Evolutionary conservation across 2,888 invertebrate species (phyloP).

Genomic region (Bhutanitis thaidina): DNA sequence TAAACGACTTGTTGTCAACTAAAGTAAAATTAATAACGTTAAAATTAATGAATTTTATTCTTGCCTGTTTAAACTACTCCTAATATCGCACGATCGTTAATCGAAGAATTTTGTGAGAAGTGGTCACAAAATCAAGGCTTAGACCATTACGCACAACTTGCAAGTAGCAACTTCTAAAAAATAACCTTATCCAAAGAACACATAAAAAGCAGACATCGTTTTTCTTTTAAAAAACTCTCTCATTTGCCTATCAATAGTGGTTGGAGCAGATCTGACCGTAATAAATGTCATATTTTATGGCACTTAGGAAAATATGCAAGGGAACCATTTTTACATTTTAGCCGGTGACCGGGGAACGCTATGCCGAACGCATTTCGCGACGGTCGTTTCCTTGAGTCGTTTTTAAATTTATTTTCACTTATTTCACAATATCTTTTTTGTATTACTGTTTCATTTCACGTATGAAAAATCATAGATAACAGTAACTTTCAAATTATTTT

Average conservation of each 20-base stretch:
- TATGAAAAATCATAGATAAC: too few species aligned
- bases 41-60: too few species aligned
- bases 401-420: slow-evolving; percentile 45
- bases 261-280: slow-evolving; percentile 79
- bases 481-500: too few species aligned
- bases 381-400: slow-evolving; percentile 67
- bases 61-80: too few species aligned
- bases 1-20: too few species aligned
- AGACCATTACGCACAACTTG: slow-evolving; percentile 52
- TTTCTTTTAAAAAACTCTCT: slow-evolving; percentile 80
- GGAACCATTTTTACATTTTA: slow-evolving; percentile 77
- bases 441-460: too few species aligned
- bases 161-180: slow-evolving; percentile 61
- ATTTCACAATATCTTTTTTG: too few species aligned
- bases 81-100: too few species aligned
- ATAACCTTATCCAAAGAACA: slow-evolving; percentile 72
- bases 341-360: slow-evolving; percentile 69
- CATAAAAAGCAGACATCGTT: slow-evolving; percentile 80
- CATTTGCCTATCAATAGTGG: slow-evolving; percentile 81
- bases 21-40: too few species aligned
- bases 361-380: slow-evolving; percentile 57
- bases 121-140: slow-evolving; percentile 41
- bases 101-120: not conserved
- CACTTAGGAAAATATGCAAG: slow-evolving; percentile 78
- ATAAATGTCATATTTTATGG: slow-evolving; percentile 80